These are phyloP conservation scores for Aurelia aurita complex sp. Pacific DNA, from an alignment of 30 jellyfish, hydroid and myxozoan genomes.

Conservation along the genomic window DNA sequence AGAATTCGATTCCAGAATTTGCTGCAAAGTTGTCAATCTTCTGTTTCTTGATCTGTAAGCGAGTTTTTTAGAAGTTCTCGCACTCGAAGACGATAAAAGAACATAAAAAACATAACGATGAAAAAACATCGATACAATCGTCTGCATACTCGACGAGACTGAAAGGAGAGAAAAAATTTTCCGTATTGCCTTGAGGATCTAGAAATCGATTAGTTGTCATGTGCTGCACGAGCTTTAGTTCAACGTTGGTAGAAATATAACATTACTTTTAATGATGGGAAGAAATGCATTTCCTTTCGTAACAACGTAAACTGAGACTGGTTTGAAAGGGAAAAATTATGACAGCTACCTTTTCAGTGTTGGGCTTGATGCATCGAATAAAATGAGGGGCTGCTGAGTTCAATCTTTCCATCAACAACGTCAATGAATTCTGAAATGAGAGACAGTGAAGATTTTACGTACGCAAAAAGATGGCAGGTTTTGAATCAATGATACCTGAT, in stretches of 20 bases:
- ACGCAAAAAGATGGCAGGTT: too few species aligned
- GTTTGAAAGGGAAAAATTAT: neutral
- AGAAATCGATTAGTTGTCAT: neutral
- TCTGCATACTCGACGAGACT: neutral
- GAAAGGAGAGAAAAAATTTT: neutral
- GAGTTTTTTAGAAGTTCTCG: too few species aligned
- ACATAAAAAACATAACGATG: neutral
- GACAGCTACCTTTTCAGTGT: conserved; percentile 36
- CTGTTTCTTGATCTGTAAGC: too few species aligned
- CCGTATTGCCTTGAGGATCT: neutral
- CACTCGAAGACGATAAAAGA: neutral
- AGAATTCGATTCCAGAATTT: too few species aligned
- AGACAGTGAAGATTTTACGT: too few species aligned
- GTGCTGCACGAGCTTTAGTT: too few species aligned
- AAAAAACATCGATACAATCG: neutral
- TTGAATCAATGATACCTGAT: too few species aligned
- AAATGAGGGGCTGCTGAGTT: conserved; percentile 76
- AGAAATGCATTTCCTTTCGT: too few species aligned
- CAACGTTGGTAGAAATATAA: too few species aligned
- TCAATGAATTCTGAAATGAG: conserved; percentile 48
- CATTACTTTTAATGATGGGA: too few species aligned
- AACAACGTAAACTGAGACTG: neutral
- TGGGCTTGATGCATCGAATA: conserved; percentile 64
- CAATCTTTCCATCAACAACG: conserved; percentile 53
- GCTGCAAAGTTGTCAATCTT: too few species aligned